Evolutionary conservation across 2,888 invertebrate species (phyloP).

Genomic region (Conistra vaccinii): DNA sequence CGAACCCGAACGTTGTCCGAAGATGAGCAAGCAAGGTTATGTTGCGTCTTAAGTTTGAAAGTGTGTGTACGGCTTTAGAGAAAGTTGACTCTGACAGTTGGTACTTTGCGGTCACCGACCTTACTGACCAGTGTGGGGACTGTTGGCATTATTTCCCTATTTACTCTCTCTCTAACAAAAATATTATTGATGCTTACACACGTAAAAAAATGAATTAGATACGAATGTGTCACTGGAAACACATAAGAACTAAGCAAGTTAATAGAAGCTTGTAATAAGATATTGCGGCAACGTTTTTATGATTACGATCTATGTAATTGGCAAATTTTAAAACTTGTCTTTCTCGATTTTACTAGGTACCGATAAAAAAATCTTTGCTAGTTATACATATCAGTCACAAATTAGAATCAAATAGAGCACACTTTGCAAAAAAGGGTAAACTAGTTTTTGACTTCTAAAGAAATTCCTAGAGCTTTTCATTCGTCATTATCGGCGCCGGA

Average conservation of each 20-base stretch:
- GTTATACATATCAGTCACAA: neutral
- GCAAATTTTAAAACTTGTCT: neutral
- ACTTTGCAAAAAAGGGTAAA: neutral
- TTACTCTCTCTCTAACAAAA: neutral
- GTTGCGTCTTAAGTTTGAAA: neutral
- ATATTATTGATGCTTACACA: neutral
- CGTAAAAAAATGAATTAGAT: neutral
- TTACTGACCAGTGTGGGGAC: neutral
- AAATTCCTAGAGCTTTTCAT: too few relatives aligned
- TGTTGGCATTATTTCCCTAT: neutral
- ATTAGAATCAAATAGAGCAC: neutral
- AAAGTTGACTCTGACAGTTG: constrained; percentile 42
- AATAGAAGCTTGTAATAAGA: neutral
- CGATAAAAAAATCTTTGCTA: too few relatives aligned
- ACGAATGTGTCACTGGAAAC: neutral
- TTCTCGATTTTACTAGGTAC: too few relatives aligned
- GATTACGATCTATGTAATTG: neutral
- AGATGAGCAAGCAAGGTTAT: neutral
- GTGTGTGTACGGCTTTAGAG: constrained; percentile 41
- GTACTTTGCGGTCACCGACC: constrained; percentile 47
- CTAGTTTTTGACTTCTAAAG: neutral
- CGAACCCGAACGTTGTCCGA: neutral
- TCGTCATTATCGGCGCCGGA: too few relatives aligned
- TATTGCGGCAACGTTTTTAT: neutral
- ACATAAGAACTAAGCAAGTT: neutral